Evolutionary conservation across 2,113 vertebrate species (phyloP), one percentile per base, ranked within the genome.

Genomic region (Laticauda colubrina): DNA sequence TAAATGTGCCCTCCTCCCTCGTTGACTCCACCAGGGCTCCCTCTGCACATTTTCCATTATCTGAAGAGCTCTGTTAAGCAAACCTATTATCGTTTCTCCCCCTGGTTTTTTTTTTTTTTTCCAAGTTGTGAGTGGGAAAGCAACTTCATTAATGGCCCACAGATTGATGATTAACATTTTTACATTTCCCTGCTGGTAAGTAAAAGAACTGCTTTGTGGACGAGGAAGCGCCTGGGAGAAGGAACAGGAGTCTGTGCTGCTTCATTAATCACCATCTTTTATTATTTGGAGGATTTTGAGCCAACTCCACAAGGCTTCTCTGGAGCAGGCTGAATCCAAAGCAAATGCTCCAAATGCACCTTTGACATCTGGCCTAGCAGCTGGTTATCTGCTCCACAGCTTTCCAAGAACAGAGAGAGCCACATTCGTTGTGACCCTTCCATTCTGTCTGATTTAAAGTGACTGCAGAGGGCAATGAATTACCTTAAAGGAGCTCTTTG

Each of bases 161-260:
- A 98, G 96, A 98, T 96, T 97, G 98, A 97, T 98, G 97, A 98
- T 98, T 98, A 98, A 97, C 97, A 97, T 97, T 98, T 98, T 98
- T 97, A 98, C 96, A 97, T 94, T 96, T 98, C 97, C 97, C 97
- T 97, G 96, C 96, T 98, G 96, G 95, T 97, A 97, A 97, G 97
- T 97, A 96, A 98, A 98, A 98, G 95, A 97, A 97, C 95, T 97
- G 96, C 95, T 98, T 97, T 97, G 97, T 97, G 97, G 97, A 97
- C 97, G 96, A 96, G 96, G 97, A 97, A 98, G 97, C 94, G 96
- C 96, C 90, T 59, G 94, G 94, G 96, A 98, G 96, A 97, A 98
- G 94, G 94, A 98, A 95, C 93, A 26, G 96, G 95, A 98, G 96
- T 97, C 97, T 96, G 96, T 92, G 88, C 95, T 97, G 97, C 97